Conservation (phyloP, 2,797 vertebrate genomes). For the Sebastes hubbsi region DNA sequence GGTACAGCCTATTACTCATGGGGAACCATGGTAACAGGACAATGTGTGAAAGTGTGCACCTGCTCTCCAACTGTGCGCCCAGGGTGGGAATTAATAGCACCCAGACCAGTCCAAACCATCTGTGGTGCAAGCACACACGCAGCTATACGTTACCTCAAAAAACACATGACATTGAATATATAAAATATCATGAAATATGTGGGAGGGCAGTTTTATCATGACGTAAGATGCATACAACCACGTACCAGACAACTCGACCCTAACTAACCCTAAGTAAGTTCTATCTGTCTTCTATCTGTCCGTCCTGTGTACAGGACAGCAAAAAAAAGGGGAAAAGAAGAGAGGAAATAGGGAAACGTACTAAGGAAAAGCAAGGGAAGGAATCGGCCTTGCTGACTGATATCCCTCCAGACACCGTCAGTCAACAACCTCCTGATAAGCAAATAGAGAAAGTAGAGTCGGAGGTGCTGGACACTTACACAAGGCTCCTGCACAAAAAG, state of each 20-base stretch:
- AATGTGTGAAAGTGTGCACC: conserved; percentile 64
- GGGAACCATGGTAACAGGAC: conserved; percentile 70
- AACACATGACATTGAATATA: background rate
- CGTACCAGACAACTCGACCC: background rate
- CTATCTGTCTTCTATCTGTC: background rate
- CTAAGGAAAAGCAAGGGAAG: conserved; percentile 51
- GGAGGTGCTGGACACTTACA: conserved; percentile 72
- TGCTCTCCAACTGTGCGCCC: conserved; percentile 55
- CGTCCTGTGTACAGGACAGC: conserved; percentile 61
- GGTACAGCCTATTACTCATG: conserved; percentile 56
- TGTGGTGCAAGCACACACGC: conserved; percentile 29
- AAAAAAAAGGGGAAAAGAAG: conserved; percentile 69
- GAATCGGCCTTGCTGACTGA: background rate
- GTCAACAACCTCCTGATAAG: conserved; percentile 11
- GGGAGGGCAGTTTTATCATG: background rate
- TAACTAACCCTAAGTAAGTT: background rate
- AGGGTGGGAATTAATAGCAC: conserved; percentile 54
- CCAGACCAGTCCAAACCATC: conserved; percentile 40
- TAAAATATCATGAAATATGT: background rate
- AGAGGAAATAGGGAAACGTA: conserved; percentile 54
- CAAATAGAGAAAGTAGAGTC: conserved; percentile 38
- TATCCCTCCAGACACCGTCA: background rate
- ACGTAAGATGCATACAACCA: background rate
- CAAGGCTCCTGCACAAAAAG: conserved; percentile 73
- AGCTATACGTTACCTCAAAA: conserved; percentile 1